Conservation (phyloP, 2,797 vertebrate species). For the Tarsius wallacei region DNA sequence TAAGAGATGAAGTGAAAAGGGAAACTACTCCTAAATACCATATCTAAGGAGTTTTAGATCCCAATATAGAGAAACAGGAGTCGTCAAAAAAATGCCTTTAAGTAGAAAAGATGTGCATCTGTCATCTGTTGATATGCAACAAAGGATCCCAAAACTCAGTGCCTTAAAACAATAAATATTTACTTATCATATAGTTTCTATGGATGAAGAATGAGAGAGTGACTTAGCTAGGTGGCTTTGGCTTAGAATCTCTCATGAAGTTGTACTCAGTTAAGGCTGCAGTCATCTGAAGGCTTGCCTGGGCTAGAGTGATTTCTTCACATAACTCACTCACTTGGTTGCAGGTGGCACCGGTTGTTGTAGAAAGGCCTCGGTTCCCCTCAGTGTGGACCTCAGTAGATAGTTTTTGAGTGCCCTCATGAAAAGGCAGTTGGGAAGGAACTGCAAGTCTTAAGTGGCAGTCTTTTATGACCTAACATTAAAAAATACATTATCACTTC, state of each 20-base stretch:
- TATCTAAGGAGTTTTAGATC: not conserved
- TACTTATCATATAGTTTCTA: not conserved
- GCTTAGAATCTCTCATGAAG: not conserved
- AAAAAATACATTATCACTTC: not conserved
- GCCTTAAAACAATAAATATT: not conserved
- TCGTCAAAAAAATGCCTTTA: not conserved
- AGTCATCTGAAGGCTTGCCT: not conserved
- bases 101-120: not conserved
- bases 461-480: not conserved
- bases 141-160: not conserved
- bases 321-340: not conserved
- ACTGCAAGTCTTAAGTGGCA: not conserved
- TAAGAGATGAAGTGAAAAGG: not conserved
- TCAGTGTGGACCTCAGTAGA: not conserved
- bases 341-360: not conserved
- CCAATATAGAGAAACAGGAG: not conserved
- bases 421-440: not conserved
- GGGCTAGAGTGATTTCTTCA: not conserved
- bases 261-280: not conserved
- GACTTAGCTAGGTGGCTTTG: not conserved
- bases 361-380: not conserved
- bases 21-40: not conserved
- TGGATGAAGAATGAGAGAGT: not conserved
- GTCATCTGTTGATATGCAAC: not conserved
- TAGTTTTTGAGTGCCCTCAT: not conserved